These are phyloP conservation scores for Ophion obscuratus DNA, from an alignment of 2,888 invertebrate genomes.

Conservation along the genomic window DNA sequence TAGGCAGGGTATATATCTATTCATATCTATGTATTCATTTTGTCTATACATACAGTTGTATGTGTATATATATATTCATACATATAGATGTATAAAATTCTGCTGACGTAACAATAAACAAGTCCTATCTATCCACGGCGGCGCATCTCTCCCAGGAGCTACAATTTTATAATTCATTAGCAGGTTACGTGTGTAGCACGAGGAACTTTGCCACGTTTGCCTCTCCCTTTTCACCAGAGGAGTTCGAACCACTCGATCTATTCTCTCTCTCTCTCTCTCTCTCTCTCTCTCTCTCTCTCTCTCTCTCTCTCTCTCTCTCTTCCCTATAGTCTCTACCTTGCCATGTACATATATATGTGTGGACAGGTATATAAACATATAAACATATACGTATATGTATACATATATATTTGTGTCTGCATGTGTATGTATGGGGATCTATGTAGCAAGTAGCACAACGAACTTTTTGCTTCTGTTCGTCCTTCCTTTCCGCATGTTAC, in stretches of 20 bases:
- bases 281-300: too few relatives aligned
- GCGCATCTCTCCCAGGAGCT: slow-evolving; percentile 64
- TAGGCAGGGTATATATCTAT: too few relatives aligned
- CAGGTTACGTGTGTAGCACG: slow-evolving; percentile 43
- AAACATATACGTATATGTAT: too few relatives aligned
- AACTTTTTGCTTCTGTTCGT: slow-evolving; percentile 16
- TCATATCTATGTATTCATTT: background rate
- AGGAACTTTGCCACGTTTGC: slow-evolving; percentile 15
- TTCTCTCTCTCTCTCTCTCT: background rate
- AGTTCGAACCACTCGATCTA: slow-evolving; percentile 4
- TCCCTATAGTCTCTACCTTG: background rate
- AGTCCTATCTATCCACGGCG: slow-evolving; percentile 61
- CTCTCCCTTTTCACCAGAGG: background rate
- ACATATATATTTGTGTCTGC: background rate
- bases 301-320: too few relatives aligned
- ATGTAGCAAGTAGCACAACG: slow-evolving; percentile 25
- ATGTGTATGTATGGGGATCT: background rate
- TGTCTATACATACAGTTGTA: background rate
- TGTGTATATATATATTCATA: background rate
- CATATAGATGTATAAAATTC: slow-evolving; percentile 1
- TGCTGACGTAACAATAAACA: slow-evolving; percentile 67
- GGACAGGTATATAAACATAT: too few relatives aligned
- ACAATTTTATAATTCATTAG: slow-evolving; percentile 68
- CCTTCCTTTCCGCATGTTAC: slow-evolving; percentile 28
- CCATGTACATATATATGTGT: background rate